Evolutionary conservation across 2,113 vertebrate species (phyloP), one percentile per base, ranked within the genome.

Genomic region (Gila orcuttii): DNA sequence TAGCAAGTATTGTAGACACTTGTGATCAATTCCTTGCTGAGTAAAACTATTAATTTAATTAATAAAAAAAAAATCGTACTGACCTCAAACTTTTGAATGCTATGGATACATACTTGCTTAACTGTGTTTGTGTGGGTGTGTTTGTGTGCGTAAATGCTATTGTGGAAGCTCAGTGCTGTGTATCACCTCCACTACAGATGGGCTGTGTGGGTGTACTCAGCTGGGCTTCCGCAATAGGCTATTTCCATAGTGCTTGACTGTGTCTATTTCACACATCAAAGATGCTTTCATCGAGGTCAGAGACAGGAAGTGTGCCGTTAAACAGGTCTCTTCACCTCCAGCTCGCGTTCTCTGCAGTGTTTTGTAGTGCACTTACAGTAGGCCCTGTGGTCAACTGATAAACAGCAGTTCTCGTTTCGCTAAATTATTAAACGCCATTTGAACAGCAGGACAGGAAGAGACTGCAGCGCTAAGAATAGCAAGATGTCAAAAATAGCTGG

Each of bases 131-230:
- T 47, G 12, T 23, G 52, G 2, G 52, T 69, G 17, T 62, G 55
- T 17, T 17, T 47, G 23, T 47, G 12, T 8, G 79, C 11, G 42
- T 55, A 82, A 62, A 62, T 23, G 42, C 33, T 17, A 19, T 60
- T 82, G 28, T n/a, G 15, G 23, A 60, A 74, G 33, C 21, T 36
- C 28, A 50, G 39, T 39, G 79, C 33, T 83, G 80, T 66, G 76
- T 90, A 91, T 85, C 90, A 92, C 90, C 86, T 82, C 86, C 85
- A 80, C 74, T 92, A 91, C 93, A 94, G 90, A 94, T 90, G 89
- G 90, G 82, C 82, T 45, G 89, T 89, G 91, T 93, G 90, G 91
- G 90, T 92, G 90, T 89, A 88, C 79, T 85, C 89, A 84, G 90
- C 87, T 90, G 89, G 89, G 90, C 88, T 84, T 90, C 85, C 83